Evolutionary conservation across 1,140 invertebrate genomes (phyloP).

Genomic region (Yoshiicerus persimilis): DNA sequence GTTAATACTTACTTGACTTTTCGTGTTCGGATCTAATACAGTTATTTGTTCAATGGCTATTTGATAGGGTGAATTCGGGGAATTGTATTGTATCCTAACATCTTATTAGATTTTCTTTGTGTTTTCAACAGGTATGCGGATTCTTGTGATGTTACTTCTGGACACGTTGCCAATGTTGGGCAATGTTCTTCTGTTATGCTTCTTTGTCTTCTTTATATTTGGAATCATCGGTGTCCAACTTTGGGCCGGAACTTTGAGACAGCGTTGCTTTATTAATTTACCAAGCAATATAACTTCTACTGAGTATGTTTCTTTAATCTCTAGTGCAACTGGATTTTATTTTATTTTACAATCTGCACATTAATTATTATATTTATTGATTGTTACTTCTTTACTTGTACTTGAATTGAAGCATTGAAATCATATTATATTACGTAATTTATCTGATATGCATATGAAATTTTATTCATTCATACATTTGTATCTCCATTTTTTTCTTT

Average conservation of each 20-base stretch:
- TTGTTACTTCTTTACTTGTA: slow-evolving; percentile 26
- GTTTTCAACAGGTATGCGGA: slow-evolving; percentile 84
- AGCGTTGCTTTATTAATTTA: slow-evolving; percentile 78
- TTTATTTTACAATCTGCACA: slow-evolving; percentile 10
- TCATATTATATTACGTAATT: neutral
- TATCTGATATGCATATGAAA: neutral
- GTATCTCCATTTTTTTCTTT: slow-evolving; percentile 23
- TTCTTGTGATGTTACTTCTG: slow-evolving; percentile 96
- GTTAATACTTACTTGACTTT: neutral
- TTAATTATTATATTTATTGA: slow-evolving; percentile 26
- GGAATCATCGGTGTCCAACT: slow-evolving; percentile 99
- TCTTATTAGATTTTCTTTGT: slow-evolving; percentile 30
- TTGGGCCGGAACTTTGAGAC: slow-evolving; percentile 94
- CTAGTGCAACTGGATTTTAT: neutral
- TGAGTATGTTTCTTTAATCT: neutral
- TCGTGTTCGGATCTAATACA: neutral
- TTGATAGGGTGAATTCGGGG: neutral
- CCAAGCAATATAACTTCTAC: slow-evolving; percentile 44
- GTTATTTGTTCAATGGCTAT: neutral
- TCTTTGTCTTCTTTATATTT: slow-evolving; percentile 99
- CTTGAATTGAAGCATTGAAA: slow-evolving; percentile 26
- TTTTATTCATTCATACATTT: neutral
- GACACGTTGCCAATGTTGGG: slow-evolving; percentile 99
- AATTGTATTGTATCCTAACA: neutral
- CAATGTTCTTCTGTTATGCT: slow-evolving; percentile 96